phyloP scores from a whole-genome alignment of 2,888 invertebrate genomes.

The Rhagonycha fulva region DNA sequence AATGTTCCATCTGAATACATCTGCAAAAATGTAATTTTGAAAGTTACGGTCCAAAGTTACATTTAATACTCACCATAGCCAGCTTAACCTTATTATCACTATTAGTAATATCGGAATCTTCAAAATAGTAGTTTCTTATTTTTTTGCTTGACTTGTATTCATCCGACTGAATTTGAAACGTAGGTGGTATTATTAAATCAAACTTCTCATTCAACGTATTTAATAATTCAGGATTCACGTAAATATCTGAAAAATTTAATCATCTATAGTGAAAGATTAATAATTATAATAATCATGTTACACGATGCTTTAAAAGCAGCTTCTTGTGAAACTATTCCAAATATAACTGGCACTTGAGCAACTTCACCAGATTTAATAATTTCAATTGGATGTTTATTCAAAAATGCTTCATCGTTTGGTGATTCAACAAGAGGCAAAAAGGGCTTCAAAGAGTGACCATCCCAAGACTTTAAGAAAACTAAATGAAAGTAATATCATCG shows the following conservation, averaged over 20 bases:
- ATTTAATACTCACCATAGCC: slow-evolving; percentile 53
- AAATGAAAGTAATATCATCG: background rate
- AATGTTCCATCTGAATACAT: background rate
- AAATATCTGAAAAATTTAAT: slow-evolving; percentile 35
- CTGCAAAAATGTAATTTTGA: too few species aligned
- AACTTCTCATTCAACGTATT: slow-evolving; percentile 55
- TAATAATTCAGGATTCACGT: slow-evolving; percentile 42
- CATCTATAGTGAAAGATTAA: background rate
- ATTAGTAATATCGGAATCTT: slow-evolving; percentile 47
- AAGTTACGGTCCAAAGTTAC: too few species aligned
- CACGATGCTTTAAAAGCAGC: slow-evolving; percentile 68
- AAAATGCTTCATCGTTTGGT: slow-evolving; percentile 67
- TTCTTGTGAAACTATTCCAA: slow-evolving; percentile 75
- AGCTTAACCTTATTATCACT: slow-evolving; percentile 46
- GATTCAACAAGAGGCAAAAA: slow-evolving; percentile 79
- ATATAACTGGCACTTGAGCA: slow-evolving; percentile 69
- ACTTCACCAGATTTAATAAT: slow-evolving; percentile 57
- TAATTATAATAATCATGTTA: slow-evolving; percentile 20
- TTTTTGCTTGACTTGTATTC: slow-evolving; percentile 41
- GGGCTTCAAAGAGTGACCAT: slow-evolving; percentile 78
- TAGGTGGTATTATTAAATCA: slow-evolving; percentile 52
- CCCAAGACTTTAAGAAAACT: slow-evolving; percentile 63
- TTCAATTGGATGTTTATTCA: slow-evolving; percentile 66
- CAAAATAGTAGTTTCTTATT: slow-evolving; percentile 57
- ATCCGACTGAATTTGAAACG: slow-evolving; percentile 50